These are phyloP conservation scores for Drosophila infuscata DNA, from an alignment of 2,888 invertebrate species.

Conservation along the genomic window DNA sequence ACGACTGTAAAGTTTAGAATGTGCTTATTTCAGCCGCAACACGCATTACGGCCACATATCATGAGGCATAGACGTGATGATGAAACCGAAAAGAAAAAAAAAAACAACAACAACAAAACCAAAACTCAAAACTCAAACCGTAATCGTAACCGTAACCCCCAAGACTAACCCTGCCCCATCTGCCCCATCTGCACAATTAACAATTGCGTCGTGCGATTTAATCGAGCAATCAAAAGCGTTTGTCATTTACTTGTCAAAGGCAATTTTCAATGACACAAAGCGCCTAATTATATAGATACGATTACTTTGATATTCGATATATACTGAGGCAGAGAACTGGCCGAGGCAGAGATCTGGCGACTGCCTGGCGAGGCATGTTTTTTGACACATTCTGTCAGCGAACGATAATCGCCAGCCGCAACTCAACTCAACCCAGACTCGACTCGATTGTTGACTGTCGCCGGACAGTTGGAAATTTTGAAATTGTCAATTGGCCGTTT, in stretches of 20 bases:
- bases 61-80: constrained; percentile 61
- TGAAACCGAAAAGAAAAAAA: constrained; percentile 32
- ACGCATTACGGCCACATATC: constrained; percentile 76
- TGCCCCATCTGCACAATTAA: constrained; percentile 57
- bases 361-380: constrained; percentile 48
- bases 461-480: constrained; percentile 30
- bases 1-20: constrained; percentile 65
- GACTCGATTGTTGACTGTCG: constrained; percentile 11
- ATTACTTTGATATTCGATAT: constrained; percentile 16
- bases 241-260: constrained; percentile 77
- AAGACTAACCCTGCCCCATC: not conserved
- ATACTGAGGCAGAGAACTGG: constrained; percentile 17
- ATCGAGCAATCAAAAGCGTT: constrained; percentile 77
- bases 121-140: constrained; percentile 25
- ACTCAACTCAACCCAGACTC: not conserved
- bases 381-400: constrained; percentile 63
- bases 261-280: constrained; percentile 63
- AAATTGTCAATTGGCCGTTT: constrained; percentile 28
- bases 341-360: constrained; percentile 16
- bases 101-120: constrained; percentile 1
- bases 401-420: constrained; percentile 15
- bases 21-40: constrained; percentile 70
- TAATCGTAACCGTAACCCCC: constrained; percentile 17
- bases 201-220: constrained; percentile 71
- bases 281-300: constrained; percentile 65